phyloP scores from a whole-genome alignment of 2,113 vertebrate species.

The Sigmodon hispidus region DNA sequence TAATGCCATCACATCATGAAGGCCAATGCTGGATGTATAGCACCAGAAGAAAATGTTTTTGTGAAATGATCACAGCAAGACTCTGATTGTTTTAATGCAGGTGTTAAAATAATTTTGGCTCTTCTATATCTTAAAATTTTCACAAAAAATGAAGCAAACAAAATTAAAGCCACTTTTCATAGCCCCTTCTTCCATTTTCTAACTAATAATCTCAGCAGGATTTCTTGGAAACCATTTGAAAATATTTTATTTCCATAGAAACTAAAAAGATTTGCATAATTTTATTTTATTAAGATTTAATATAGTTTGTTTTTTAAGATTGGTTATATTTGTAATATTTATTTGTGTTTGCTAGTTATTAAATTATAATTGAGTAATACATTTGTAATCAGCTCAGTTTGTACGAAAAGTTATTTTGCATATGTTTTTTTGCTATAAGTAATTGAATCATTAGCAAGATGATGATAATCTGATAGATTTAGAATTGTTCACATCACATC shows the following conservation, averaged over 20 bases:
- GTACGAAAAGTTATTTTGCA: not conserved
- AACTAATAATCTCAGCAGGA: slow-evolving; percentile 55
- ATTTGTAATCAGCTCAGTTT: slow-evolving; percentile 46
- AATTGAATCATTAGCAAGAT: slow-evolving; percentile 12
- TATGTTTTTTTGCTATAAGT: not conserved
- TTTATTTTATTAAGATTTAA: slow-evolving; percentile 50
- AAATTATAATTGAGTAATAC: slow-evolving; percentile 24
- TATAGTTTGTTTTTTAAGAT: slow-evolving; percentile 51
- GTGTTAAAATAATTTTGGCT: slow-evolving; percentile 4
- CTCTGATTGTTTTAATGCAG: not conserved
- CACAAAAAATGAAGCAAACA: slow-evolving; percentile 15
- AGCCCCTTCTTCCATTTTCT: slow-evolving; percentile 34
- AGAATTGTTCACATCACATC: not conserved
- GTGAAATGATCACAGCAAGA: not conserved
- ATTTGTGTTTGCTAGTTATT: slow-evolving; percentile 57
- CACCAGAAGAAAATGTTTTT: not conserved
- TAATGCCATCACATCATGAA: not conserved
- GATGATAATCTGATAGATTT: not conserved
- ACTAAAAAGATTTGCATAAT: slow-evolving; percentile 63
- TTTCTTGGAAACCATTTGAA: slow-evolving; percentile 54
- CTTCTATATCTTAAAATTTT: not conserved
- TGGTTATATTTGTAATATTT: slow-evolving; percentile 37
- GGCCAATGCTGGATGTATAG: not conserved
- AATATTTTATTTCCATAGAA: slow-evolving; percentile 73
- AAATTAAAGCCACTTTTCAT: slow-evolving; percentile 53